Evolutionary conservation across 2,113 vertebrate genomes (phyloP), one percentile per base, ranked within the genome.

Genomic region (Vulpes vulpes): DNA sequence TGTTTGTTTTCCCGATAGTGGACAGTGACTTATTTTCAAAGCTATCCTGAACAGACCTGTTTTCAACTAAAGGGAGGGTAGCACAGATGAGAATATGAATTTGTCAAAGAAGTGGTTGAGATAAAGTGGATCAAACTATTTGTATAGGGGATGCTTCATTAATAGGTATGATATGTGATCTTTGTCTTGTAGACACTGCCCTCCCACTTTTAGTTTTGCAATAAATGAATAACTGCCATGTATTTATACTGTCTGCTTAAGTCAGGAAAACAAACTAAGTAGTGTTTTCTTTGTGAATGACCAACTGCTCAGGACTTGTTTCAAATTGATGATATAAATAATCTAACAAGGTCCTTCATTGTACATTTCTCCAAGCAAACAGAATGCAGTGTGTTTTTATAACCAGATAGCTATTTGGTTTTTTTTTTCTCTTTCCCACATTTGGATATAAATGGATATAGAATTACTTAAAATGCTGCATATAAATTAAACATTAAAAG

Each of bases 401-500:
- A 98, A 97, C 71, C 15, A 3, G 96, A 96, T 81, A 98, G 97
- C 49, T 82, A 96, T 98, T 98, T 98, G 95, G 96, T 98, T 80
- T 95, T 98, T 98, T 97, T 97, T 90, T 96, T 49, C 51, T 60
- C 87, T 96, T 97, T 97, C 35, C 62, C 16, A 62, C 98, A 97
- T 98, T 98, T 98, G 97, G 92, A 76, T 98, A 95, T 97, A 97
- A 97, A 98, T 98, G 98, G 97, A 97, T 98, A 98, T 38, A 98
- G 98, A 98, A 98, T 98, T 98, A 98, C 97, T 98, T 98, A 80
- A 98, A 98, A 97, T 98, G 92, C 97, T 98, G 98, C 98, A 98
- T 99, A 98, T 98, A 99, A 99, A 99, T 99, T 98, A 99, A 99
- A 98, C 97, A 98, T 99, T 99, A 98, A 98, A 98, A 98, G 94